Percentiles rank a stretch among this genome's conserved stretches.
Evolutionary conservation across 1,140 invertebrate species (phyloP).

Genomic region (Philaenus spumarius): DNA sequence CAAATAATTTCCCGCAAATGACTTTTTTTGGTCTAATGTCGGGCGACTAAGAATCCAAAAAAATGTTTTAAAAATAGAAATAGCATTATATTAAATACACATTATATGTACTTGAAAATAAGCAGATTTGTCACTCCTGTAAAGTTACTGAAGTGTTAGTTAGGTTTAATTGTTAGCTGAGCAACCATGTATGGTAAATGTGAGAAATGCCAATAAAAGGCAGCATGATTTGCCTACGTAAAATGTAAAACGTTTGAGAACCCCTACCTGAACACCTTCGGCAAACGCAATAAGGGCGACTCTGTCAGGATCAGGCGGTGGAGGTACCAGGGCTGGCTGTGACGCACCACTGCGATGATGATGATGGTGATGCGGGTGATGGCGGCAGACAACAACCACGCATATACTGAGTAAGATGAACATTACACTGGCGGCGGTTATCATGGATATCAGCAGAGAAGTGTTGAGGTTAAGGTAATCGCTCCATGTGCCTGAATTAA

Average conservation of each 20-base stretch:
- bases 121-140: too few species aligned
- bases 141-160: too few species aligned
- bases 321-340: background rate
- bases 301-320: constrained; percentile 34
- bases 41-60: too few species aligned
- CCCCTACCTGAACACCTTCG: constrained; percentile 39
- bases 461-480: constrained; percentile 10
- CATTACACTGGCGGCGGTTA: constrained; percentile 38
- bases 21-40: too few species aligned
- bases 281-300: constrained; percentile 44
- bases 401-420: constrained; percentile 37
- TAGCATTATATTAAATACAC: too few species aligned
- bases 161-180: too few species aligned
- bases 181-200: background rate
- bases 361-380: constrained; percentile 28
- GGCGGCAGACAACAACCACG: constrained; percentile 35
- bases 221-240: too few species aligned
- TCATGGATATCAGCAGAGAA: constrained; percentile 36
- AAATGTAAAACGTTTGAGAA: background rate
- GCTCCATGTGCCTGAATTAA: background rate
- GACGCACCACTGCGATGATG: background rate
- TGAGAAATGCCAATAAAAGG: background rate
- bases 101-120: too few species aligned
- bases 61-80: too few species aligned
- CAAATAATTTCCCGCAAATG: too few species aligned